These are phyloP conservation scores for Symphodus melops DNA, from an alignment of 2,113 vertebrate genomes.

Conservation along the genomic window DNA sequence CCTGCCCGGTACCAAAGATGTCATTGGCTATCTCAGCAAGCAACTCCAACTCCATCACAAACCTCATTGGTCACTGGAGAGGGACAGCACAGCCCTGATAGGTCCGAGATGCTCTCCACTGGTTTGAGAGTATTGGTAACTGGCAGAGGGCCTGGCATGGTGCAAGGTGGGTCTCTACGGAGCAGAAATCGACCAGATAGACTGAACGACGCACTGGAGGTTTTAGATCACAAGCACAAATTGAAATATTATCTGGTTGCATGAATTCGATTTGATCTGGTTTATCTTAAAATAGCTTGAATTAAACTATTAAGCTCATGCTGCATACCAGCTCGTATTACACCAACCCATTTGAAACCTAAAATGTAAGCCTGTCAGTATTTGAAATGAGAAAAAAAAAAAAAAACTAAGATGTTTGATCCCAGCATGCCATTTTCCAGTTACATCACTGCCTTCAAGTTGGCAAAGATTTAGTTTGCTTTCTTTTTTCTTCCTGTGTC, in stretches of 20 bases:
- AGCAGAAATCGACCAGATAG: conserved; percentile 53
- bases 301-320: background rate
- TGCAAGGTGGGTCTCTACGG: conserved; percentile 42
- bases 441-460: conserved; percentile 18
- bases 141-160: conserved; percentile 48
- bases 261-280: background rate
- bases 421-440: background rate
- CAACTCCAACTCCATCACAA: conserved; percentile 57
- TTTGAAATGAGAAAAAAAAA: background rate
- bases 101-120: conserved; percentile 48
- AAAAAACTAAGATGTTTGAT: conserved; percentile 4
- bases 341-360: background rate
- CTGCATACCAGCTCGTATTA: background rate
- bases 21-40: conserved; percentile 70
- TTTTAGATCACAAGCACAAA: conserved; percentile 13
- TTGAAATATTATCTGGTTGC: conserved; percentile 1
- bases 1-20: conserved; percentile 74
- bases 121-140: conserved; percentile 55
- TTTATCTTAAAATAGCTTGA: background rate
- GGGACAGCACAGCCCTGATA: conserved; percentile 47
- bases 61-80: conserved; percentile 68
- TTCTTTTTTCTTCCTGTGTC: background rate
- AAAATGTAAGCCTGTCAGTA: background rate
- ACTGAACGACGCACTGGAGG: conserved; percentile 4
- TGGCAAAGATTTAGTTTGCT: background rate